Conservation (phyloP, 2,797 vertebrate species). For the Esox masquinongy region DNA sequence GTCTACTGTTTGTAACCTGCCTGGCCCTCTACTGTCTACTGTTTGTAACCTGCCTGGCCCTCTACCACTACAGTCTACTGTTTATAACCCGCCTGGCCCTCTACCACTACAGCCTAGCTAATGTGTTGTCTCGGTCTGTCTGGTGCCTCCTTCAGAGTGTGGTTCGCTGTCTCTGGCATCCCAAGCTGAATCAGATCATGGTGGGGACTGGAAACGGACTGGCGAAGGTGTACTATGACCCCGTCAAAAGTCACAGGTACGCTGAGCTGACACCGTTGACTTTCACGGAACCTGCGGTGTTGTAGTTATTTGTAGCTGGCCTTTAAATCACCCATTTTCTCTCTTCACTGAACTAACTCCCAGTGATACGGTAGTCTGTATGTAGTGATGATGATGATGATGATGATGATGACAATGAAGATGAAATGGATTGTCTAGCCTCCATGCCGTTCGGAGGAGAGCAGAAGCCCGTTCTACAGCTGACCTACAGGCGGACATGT, state of each 20-base stretch:
- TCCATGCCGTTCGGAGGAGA: neutral
- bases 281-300: neutral
- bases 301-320: neutral
- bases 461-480: neutral
- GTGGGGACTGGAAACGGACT: slow-evolving; percentile 93
- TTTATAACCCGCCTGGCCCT: too few relatives aligned
- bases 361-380: neutral
- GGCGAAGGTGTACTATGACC: slow-evolving; percentile 96
- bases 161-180: slow-evolving; percentile 96
- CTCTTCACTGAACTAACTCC: neutral
- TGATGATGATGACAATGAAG: neutral
- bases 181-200: slow-evolving; percentile 98
- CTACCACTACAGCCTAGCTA: neutral
- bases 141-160: slow-evolving; percentile 77
- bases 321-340: neutral
- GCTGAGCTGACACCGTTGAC: neutral
- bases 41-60: slow-evolving; percentile 25
- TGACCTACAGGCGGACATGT: neutral
- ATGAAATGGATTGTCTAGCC: neutral
- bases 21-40: too few relatives aligned
- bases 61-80: neutral
- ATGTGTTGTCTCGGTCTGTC: neutral
- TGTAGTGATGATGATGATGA: neutral
- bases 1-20: too few relatives aligned
- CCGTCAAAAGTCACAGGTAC: slow-evolving; percentile 94